These are phyloP conservation scores for Holothuria glaberrima DNA, from an alignment of 35 echinoderm and acorn worm species.

Conservation along the genomic window DNA sequence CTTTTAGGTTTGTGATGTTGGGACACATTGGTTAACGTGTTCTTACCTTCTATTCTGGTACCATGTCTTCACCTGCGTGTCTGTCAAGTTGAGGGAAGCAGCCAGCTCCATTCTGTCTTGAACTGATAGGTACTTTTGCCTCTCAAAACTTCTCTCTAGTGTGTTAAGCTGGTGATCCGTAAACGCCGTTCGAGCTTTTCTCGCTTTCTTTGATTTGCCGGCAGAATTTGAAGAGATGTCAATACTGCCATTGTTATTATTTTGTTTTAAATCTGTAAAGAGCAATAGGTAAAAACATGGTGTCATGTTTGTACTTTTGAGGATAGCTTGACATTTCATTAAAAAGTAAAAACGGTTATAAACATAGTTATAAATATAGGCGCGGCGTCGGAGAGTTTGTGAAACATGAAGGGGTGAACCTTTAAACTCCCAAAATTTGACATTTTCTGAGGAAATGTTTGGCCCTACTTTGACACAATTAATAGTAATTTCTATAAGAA, in stretches of 20 bases:
- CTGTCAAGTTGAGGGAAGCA: slow-evolving; percentile 89
- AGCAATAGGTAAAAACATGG: too few species aligned
- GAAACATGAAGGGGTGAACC: too few species aligned
- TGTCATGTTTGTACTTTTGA: too few species aligned
- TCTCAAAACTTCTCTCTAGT: slow-evolving; percentile 93
- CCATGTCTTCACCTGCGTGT: slow-evolving; percentile 99
- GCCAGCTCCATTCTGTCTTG: slow-evolving; percentile 98
- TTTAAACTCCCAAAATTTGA: too few species aligned
- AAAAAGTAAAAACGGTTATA: too few species aligned
- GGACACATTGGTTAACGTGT: background rate
- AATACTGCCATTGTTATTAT: slow-evolving; percentile 44
- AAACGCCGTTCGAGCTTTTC: slow-evolving; percentile 95
- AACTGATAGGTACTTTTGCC: slow-evolving; percentile 96
- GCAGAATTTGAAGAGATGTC: slow-evolving; percentile 36
- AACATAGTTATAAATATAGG: too few species aligned
- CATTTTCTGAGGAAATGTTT: too few species aligned
- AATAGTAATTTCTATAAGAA: too few species aligned
- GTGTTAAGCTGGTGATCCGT: slow-evolving; percentile 98
- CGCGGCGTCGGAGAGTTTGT: too few species aligned
- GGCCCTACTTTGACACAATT: too few species aligned
- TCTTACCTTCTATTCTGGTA: slow-evolving; percentile 97
- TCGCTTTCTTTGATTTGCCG: slow-evolving; percentile 83
- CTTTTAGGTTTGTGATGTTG: too few species aligned
- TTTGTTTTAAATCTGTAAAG: slow-evolving; percentile 37
- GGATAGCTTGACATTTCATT: too few species aligned